Base-by-base conservation (phyloP, 1,140 invertebrate genomes). In the Papilio dardanus region DNA sequence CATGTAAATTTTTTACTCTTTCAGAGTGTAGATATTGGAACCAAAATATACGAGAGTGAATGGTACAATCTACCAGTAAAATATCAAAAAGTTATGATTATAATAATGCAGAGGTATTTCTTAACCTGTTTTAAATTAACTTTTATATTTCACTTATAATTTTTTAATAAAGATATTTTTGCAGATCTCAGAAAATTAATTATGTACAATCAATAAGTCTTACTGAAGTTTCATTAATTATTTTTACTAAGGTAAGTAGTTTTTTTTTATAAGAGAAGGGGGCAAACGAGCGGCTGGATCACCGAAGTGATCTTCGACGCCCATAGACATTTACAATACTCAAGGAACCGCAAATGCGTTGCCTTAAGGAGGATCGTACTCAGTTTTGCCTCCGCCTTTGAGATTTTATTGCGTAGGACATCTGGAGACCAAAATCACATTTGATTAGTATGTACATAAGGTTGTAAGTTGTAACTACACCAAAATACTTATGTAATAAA, bases 241-340 rank as follows among this genome's bases (percentile, higher is more conserved):
- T 35, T 19, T 69, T 69, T 69, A 40, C 67, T 19, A 69, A 69
- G 67, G 67, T 69, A 1, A 69, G 33, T 21, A 69, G 7, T 35
- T 35, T 0, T 35, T 5, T 35, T 37, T 37, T 37, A n/a, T n/a
- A n/a, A n/a, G n/a, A n/a, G n/a, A n/a, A n/a, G n/a, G n/a, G n/a
- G n/a, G n/a, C n/a, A n/a, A n/a, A n/a, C n/a, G n/a, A n/a, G n/a
- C n/a, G n/a, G n/a, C n/a, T n/a, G n/a, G n/a, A n/a, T n/a, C n/a
- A n/a, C n/a, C n/a, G n/a, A n/a, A n/a, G n/a, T n/a, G n/a, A n/a
- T n/a, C n/a, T n/a, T n/a, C n/a, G n/a, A n/a, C n/a, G n/a, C n/a
- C n/a, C n/a, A n/a, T n/a, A n/a, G n/a, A n/a, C n/a, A n/a, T n/a
- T n/a, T n/a, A n/a, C n/a, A n/a, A n/a, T n/a, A n/a, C n/a, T n/a